These are phyloP conservation scores for Aspiorhynchus laticeps DNA, from an alignment of 2,113 vertebrate species.

Conservation along the genomic window DNA sequence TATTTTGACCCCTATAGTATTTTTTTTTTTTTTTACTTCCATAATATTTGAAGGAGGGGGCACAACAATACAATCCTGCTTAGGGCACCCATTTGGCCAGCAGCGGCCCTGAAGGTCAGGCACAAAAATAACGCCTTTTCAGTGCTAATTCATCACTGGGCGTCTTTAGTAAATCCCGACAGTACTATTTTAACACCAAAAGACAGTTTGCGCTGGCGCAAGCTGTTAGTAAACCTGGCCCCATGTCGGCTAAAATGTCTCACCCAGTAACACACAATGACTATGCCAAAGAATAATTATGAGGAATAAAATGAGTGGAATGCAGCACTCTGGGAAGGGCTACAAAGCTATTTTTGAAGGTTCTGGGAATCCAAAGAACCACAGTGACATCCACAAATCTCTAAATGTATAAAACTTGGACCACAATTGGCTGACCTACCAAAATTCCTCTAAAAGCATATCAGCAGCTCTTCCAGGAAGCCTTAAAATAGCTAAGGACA, in stretches of 20 bases:
- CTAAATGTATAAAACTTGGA: background rate
- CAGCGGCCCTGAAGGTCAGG: too few species aligned
- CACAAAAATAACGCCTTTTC: too few species aligned
- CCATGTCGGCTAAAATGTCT: background rate
- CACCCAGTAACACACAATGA: background rate
- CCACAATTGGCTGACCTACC: background rate
- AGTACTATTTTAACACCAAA: too few species aligned
- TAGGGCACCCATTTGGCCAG: too few species aligned
- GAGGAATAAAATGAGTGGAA: background rate
- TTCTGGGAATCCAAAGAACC: background rate
- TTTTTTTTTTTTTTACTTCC: too few species aligned
- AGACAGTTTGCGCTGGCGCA: too few species aligned
- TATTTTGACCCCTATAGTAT: too few species aligned
- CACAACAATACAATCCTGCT: too few species aligned
- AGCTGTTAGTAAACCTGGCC: too few species aligned
- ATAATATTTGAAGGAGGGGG: too few species aligned
- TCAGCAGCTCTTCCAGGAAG: background rate
- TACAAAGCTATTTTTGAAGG: background rate
- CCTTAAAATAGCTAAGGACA: background rate
- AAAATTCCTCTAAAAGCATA: background rate
- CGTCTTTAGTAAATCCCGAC: too few species aligned
- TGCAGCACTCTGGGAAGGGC: background rate
- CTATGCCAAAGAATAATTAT: background rate
- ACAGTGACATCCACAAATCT: background rate
- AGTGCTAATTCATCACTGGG: too few species aligned